Evolutionary conservation across 2,113 vertebrate species (phyloP).

Genomic region (Etheostoma cragini): DNA sequence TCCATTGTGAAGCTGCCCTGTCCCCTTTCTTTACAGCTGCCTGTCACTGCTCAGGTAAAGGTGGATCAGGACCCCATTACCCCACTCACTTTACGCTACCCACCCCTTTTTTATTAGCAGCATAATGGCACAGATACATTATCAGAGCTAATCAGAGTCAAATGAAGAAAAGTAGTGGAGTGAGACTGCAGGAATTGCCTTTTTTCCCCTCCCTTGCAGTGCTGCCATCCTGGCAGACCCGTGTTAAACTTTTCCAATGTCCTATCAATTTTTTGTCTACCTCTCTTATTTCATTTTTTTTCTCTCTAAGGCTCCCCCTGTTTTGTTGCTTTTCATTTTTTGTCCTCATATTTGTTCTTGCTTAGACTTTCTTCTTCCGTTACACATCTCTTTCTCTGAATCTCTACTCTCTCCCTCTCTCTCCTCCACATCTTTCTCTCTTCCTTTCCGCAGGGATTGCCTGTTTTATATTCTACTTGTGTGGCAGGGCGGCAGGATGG

Average conservation of each 20-base stretch:
- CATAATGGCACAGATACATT: conserved; percentile 90
- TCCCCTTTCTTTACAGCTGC: conserved; percentile 35
- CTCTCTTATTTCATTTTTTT: conserved; percentile 19
- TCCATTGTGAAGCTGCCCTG: background rate
- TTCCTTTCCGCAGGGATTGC: conserved; percentile 67
- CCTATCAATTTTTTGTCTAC: conserved; percentile 16
- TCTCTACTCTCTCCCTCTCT: conserved; percentile 22
- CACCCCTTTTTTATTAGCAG: conserved; percentile 76
- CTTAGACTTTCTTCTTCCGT: conserved; percentile 27
- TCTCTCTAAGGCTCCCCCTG: conserved; percentile 27
- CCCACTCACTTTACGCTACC: conserved; percentile 56
- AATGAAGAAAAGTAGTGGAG: conserved; percentile 92
- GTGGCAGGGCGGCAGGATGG: conserved; percentile 85
- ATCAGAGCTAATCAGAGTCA: conserved; percentile 93
- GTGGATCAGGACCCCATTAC: conserved; percentile 72
- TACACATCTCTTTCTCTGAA: conserved; percentile 64
- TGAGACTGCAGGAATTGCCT: conserved; percentile 89
- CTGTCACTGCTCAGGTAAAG: conserved; percentile 64
- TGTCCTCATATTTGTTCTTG: conserved; percentile 44
- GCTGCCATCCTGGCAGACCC: conserved; percentile 24
- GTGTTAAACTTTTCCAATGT: conserved; percentile 42
- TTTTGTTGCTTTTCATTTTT: conserved; percentile 48
- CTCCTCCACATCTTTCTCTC: conserved; percentile 68
- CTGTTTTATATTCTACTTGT: conserved; percentile 87
- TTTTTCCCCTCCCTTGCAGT: conserved; percentile 72